These are phyloP conservation scores for Mionectes olivaceus DNA, from an alignment of 2,797 vertebrate species.

Conservation along the genomic window DNA sequence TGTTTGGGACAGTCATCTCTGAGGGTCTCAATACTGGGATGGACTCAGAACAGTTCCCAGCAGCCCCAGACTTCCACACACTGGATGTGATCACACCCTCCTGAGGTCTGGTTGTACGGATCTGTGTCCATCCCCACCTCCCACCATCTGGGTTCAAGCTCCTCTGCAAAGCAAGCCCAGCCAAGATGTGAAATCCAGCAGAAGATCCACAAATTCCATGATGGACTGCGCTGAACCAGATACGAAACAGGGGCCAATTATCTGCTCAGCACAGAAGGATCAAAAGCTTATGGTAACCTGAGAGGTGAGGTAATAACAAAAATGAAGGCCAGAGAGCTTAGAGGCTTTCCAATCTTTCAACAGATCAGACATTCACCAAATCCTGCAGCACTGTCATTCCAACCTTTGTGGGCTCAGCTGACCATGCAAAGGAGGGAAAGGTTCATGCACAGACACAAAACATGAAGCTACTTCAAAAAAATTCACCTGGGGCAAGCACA, in stretches of 20 bases:
- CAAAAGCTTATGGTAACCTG: neutral
- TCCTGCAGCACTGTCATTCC: neutral
- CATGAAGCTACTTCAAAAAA: neutral
- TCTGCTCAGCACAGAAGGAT: neutral
- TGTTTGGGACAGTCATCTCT: neutral
- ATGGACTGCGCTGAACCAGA: neutral
- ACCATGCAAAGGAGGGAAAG: neutral
- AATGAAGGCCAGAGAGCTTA: neutral
- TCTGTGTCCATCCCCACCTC: rapidly evolving
- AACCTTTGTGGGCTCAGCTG: neutral
- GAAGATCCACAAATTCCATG: neutral
- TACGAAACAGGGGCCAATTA: neutral
- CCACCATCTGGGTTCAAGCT: neutral
- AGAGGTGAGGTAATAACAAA: neutral
- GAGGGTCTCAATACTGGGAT: neutral
- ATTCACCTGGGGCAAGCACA: constrained; percentile 10
- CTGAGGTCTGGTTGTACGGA: neutral
- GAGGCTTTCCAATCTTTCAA: neutral
- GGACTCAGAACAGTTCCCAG: neutral
- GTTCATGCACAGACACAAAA: constrained; percentile 1
- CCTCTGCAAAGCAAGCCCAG: neutral
- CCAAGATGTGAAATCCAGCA: neutral
- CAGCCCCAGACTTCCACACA: neutral
- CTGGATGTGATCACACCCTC: rapidly evolving
- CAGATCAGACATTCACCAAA: neutral